Conservation (phyloP, 2,113 vertebrate genomes). For the Paralichthys olivaceus region DNA sequence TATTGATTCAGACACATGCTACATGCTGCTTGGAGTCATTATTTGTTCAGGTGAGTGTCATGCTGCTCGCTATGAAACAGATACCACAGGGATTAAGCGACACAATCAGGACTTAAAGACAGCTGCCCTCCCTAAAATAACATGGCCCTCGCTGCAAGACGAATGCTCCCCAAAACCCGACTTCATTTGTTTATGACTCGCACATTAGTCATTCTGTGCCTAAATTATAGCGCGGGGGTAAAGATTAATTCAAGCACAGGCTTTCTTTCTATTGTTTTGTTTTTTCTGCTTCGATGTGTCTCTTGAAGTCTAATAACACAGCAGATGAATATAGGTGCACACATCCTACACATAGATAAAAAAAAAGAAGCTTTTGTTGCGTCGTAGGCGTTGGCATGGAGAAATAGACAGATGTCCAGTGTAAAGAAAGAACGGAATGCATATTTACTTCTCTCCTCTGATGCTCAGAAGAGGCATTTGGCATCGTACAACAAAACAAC, state of each 20-base stretch:
- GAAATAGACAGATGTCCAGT: conserved; percentile 64
- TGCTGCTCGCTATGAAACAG: conserved; percentile 79
- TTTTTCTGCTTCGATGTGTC: conserved; percentile 38
- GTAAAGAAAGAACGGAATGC: conserved; percentile 39
- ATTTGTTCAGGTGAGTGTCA: conserved; percentile 84
- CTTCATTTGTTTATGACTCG: conserved; percentile 81
- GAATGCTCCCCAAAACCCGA: conserved; percentile 76
- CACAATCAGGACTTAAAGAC: conserved; percentile 83
- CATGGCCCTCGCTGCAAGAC: conserved; percentile 73
- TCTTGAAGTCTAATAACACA: conserved; percentile 61
- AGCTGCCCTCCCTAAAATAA: conserved; percentile 79
- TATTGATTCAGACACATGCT: conserved; percentile 82
- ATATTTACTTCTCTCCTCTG: conserved; percentile 41
- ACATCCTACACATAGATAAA: conserved; percentile 61
- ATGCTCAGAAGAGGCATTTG: conserved; percentile 21
- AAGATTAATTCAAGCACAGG: conserved; percentile 76
- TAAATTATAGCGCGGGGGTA: conserved; percentile 73
- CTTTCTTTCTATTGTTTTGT: conserved; percentile 68
- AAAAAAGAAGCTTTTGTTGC: conserved; percentile 41
- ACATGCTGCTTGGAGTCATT: conserved; percentile 79
- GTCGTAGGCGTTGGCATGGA: conserved; percentile 48
- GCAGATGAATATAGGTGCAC: conserved; percentile 70
- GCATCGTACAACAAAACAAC: background rate
- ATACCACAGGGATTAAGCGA: conserved; percentile 80
- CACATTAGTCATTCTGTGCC: conserved; percentile 75